A percentile compares a stretch with the other conserved stretches of the same genome.
Evolutionary conservation across 2,888 invertebrate species (phyloP).

Genomic region (Drosophila mulleri): DNA sequence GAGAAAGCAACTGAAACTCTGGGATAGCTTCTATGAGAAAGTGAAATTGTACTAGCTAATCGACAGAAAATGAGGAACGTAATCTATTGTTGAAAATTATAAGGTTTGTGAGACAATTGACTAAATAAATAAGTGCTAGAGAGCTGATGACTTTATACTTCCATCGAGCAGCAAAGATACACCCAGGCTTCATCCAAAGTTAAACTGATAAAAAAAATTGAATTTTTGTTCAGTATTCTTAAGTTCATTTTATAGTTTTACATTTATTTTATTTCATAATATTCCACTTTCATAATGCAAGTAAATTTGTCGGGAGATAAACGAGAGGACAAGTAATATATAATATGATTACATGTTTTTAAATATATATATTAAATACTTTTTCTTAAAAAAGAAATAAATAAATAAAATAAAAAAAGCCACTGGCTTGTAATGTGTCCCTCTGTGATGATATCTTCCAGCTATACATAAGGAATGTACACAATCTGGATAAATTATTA

Average conservation of each 20-base stretch:
- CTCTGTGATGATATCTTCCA: too few species aligned
- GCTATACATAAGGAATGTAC: too few species aligned
- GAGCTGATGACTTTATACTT: neutral
- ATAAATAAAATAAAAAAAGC: too few species aligned
- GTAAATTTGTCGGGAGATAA: too few species aligned
- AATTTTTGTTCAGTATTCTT: neutral
- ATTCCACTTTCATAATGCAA: too few species aligned
- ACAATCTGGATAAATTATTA: too few species aligned
- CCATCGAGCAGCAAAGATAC: neutral
- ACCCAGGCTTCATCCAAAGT: neutral
- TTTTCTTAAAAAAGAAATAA: too few species aligned
- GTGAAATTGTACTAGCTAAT: slow-evolving; percentile 42
- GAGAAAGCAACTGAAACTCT: slow-evolving; percentile 70
- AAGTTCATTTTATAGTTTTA: neutral
- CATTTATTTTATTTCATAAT: neutral
- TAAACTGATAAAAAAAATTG: neutral
- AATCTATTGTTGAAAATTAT: too few species aligned
- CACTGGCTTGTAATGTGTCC: too few species aligned
- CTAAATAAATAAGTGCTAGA: neutral
- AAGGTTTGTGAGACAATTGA: neutral
- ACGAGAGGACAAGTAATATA: too few species aligned
- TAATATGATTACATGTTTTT: too few species aligned
- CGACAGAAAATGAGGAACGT: slow-evolving; percentile 1
- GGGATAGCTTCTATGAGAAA: slow-evolving; percentile 79
- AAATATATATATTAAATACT: too few species aligned